These are phyloP conservation scores for Aricia artaxerxes DNA, from an alignment of 2,888 invertebrate species.

Conservation along the genomic window DNA sequence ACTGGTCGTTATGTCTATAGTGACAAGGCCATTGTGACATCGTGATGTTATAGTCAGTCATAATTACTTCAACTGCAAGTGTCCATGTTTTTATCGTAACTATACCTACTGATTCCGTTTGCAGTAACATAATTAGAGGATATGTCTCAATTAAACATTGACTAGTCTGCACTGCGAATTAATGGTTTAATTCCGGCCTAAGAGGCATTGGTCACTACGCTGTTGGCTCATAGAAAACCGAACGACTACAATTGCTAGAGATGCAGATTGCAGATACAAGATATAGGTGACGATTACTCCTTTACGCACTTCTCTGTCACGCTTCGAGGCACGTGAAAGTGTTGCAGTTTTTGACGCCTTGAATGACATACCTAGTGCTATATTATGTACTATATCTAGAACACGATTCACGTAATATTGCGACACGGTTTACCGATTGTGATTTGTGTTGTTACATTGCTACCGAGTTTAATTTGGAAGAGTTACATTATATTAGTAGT, in stretches of 20 bases:
- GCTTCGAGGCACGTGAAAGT: constrained; percentile 27
- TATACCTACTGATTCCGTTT: too few relatives aligned
- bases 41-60: neutral
- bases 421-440: constrained; percentile 12
- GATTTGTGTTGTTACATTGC: constrained; percentile 3
- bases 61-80: neutral
- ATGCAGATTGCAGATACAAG: neutral
- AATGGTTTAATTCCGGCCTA: too few relatives aligned
- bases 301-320: constrained; percentile 1
- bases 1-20: too few relatives aligned
- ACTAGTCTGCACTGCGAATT: too few relatives aligned
- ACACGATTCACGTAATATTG: constrained; percentile 23
- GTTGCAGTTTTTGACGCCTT: constrained; percentile 31
- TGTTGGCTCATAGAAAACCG: too few relatives aligned
- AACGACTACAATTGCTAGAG: neutral
- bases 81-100: too few relatives aligned
- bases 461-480: neutral
- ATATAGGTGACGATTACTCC: neutral
- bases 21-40: neutral
- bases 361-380: constrained; percentile 20
- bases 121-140: too few relatives aligned
- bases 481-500: neutral
- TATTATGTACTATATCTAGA: constrained; percentile 1
- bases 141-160: too few relatives aligned
- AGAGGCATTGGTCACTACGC: too few relatives aligned